Evolutionary conservation across 2,888 invertebrate genomes (phyloP), one percentile per base, ranked within the genome.

Genomic region (Ochropacha duplaris): DNA sequence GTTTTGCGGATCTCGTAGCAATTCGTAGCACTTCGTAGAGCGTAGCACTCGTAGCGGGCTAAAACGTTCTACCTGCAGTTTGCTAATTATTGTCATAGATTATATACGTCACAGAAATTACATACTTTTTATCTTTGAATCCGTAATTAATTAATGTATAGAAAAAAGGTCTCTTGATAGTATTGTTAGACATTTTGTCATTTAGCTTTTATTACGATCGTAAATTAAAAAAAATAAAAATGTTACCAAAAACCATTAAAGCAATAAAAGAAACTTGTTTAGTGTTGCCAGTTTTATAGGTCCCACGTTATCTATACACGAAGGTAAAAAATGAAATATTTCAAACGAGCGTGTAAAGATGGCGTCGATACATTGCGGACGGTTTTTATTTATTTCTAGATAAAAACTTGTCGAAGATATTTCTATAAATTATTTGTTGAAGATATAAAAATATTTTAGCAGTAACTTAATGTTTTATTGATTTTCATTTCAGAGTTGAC

Each of bases 1-100:
- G 50, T 62, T 58, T 56, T 58, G 58, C 52, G 58, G 58, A 16
- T 44, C 54, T 59, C 58, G 62, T 64, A 64, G 59, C 60, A 51
- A 59, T 58, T 55, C 59, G 64, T 60, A 64, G 62, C 34, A 50
- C 31, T 55, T 24, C 54, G 51, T 31, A 31, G 31, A 4, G 12
- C 31, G 31, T 58, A 58, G 58, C 34, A 6, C 51, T 19, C 39
- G 55, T 57, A 49, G 54, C 34, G 8, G 54, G 55, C 31, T 55
- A 51, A 51, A 51, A 51, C 44, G 50, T 49, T 54, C 44, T 34
- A 31, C 19, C 34, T 52, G 52, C 31, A 52, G 1, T 22, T 31
- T 19, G 51, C 11, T 31, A 19, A 28, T 6, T 50, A 50, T n/a
- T n/a, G 22, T 22, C 24, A 5, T 24, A 24, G 24, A 31, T 8